Evolutionary conservation across 1,140 invertebrate genomes (phyloP).

Genomic region (Brachionus sp.): DNA sequence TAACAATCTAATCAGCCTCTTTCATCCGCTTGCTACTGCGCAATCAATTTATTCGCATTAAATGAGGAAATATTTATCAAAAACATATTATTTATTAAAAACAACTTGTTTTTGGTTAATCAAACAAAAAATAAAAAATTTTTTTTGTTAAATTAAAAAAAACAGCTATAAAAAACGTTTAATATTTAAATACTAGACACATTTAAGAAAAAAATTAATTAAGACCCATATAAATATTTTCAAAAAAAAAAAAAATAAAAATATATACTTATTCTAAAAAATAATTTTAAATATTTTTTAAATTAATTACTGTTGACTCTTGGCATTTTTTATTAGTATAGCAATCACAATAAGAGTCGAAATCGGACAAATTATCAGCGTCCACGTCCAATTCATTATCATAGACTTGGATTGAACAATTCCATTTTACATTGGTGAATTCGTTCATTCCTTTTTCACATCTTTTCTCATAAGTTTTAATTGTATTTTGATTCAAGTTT

Average conservation of each 20-base stretch:
- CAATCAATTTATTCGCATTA: background rate
- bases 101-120: background rate
- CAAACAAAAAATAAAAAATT: background rate
- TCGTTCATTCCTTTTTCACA: background rate
- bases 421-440: background rate
- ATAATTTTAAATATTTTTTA: background rate
- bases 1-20: too few species aligned
- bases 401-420: conserved; percentile 2
- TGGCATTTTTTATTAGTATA: conserved; percentile 4
- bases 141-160: background rate
- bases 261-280: background rate
- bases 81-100: background rate
- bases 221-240: background rate
- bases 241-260: background rate
- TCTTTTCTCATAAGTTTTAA: background rate
- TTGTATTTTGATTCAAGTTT: background rate
- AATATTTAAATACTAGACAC: background rate
- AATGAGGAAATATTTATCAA: background rate
- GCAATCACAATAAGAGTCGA: conserved; percentile 30
- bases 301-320: background rate
- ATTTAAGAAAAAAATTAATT: background rate
- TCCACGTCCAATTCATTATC: background rate
- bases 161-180: background rate
- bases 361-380: background rate
- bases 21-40: too few species aligned